Conservation (phyloP, 2,888 invertebrate species). For the Thera obeliscata region DNA sequence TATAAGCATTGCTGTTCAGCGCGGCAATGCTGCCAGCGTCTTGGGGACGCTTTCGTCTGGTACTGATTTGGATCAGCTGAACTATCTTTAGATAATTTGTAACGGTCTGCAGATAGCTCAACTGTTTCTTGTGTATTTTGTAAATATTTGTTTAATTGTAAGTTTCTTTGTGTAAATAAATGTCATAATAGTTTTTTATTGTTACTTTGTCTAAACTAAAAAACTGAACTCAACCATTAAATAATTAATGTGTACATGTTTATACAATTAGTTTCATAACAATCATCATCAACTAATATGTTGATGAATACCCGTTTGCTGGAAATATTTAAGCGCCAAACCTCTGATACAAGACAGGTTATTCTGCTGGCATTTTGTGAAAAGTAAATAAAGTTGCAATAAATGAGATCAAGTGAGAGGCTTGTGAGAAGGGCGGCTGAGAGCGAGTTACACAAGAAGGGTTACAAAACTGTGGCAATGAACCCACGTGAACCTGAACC, state of each 20-base stretch:
- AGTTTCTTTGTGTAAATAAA: no score
- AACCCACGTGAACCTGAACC: constrained; percentile 82
- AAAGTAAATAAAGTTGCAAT: constrained; percentile 60
- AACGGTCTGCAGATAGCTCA: no score
- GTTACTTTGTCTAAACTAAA: no score
- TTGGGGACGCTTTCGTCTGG: no score
- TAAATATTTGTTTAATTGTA: no score
- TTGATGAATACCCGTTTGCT: neutral
- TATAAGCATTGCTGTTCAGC: no score
- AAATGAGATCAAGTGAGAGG: constrained; percentile 79
- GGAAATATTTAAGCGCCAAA: constrained; percentile 9
- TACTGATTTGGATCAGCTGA: no score
- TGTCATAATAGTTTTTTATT: no score
- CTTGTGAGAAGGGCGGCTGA: constrained; percentile 70
- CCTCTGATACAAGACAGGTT: constrained; percentile 5
- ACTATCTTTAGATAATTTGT: no score
- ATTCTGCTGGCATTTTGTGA: constrained; percentile 39
- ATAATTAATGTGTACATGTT: neutral
- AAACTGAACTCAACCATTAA: neutral
- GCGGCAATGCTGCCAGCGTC: no score
- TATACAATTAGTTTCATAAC: neutral
- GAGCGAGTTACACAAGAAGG: constrained; percentile 84
- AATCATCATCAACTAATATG: neutral
- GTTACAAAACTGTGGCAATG: constrained; percentile 86
- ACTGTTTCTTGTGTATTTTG: no score